Evolutionary conservation across 2,888 invertebrate species (phyloP), one percentile per base, ranked within the genome.

Genomic region (Smittia sp.): DNA sequence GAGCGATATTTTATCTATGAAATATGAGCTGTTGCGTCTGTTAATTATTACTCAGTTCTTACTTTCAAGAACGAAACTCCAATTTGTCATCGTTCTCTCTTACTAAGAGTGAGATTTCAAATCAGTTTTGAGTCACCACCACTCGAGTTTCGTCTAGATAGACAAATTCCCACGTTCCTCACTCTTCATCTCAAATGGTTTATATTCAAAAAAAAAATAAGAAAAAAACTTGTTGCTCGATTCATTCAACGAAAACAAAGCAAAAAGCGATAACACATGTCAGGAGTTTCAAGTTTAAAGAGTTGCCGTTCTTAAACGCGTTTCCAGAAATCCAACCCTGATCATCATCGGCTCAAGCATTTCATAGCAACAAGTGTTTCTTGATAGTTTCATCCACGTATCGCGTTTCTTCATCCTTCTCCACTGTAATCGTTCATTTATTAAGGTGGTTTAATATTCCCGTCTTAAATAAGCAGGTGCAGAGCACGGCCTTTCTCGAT

Each of bases 401-500:
- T 66, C 66, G 20, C 66, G 38, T 66, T 66, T 66, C 66, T 66
- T 66, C 32, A 27, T 38, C 66, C 38, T 25, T 66, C 66, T n/a
- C 38, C 7, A 27, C 18, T 11, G 27, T 66, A 66, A 66, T 66
- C 66, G 66, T 15, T 66, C 38, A 66, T 24, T 22, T n/a, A n/a
- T 66, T 66, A 66, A 66, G 66, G 66, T 66, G 9, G 11, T 66
- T 66, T 62, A 62, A 22, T 20, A 22, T 32, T 32, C 32, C 32
- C 24, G 22, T 24, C 32, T 32, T 32, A 32, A 32, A 32, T 32
- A 32, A 32, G 65, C 65, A 65, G 65, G 65, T 65, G 65, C 32
- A 65, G 32, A 65, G 65, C 65, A 65, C 15, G 38, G 52, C 18
- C n/a, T 15, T 46, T 32, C 32, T 46, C 52, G 52, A 46, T 46